Evolutionary conservation across 2,888 invertebrate genomes (phyloP).

Genomic region (Hemistola chrysoprasaria): DNA sequence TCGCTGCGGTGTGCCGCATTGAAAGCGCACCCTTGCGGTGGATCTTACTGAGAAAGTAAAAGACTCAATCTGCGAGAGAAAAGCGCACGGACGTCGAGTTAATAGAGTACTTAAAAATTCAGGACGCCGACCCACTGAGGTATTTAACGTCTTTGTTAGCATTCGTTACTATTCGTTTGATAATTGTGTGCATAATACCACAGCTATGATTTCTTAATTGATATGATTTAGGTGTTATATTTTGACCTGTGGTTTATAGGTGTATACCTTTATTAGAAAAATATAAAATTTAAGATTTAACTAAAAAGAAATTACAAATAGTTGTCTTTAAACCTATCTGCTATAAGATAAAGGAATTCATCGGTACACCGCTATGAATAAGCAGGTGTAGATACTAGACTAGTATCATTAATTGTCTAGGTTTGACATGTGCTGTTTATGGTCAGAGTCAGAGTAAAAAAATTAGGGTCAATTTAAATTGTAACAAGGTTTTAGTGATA

Average conservation of each 20-base stretch:
- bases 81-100: conserved; percentile 59
- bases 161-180: conserved; percentile 24
- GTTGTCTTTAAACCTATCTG: too few species aligned
- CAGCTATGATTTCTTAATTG: conserved; percentile 17
- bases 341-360: too few species aligned
- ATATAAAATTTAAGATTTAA: too few species aligned
- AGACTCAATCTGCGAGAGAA: conserved; percentile 76
- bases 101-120: conserved; percentile 77
- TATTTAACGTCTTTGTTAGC: conserved; percentile 38
- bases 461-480: too few species aligned
- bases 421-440: too few species aligned
- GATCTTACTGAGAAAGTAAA: conserved; percentile 67
- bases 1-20: conserved; percentile 30
- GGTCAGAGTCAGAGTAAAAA: too few species aligned
- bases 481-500: too few species aligned
- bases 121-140: conserved; percentile 65
- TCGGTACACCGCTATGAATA: too few species aligned
- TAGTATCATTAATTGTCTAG: conserved; percentile 3
- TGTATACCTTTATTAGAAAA: too few species aligned
- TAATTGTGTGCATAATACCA: conserved; percentile 7
- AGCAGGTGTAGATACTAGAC: neutral
- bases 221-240: conserved; percentile 5
- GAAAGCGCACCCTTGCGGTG: conserved; percentile 50
- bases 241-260: too few species aligned
- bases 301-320: too few species aligned